Conservation (phyloP, 1,140 invertebrate species). For the Ips nitidus region DNA sequence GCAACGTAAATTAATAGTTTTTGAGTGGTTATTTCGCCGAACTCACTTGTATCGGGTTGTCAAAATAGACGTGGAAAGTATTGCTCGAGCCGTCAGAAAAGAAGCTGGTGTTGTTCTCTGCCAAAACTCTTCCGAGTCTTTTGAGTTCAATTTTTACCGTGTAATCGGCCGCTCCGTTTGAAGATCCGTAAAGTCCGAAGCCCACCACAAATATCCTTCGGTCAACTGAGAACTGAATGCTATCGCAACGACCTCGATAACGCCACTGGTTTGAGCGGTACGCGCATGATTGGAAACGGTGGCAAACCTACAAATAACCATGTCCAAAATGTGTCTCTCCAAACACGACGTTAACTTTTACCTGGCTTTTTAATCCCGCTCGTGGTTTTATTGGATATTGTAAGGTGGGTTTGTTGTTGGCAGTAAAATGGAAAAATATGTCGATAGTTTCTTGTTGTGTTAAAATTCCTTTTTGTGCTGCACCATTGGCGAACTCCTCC, state of each 20-base stretch:
- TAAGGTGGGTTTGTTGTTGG: slow-evolving; percentile 77
- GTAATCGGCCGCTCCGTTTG: slow-evolving; percentile 88
- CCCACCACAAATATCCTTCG: slow-evolving; percentile 90
- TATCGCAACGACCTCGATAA: slow-evolving; percentile 87
- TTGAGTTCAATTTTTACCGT: slow-evolving; percentile 89
- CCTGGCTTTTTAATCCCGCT: slow-evolving; percentile 85
- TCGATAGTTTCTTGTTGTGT: slow-evolving; percentile 89
- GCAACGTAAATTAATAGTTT: not conserved
- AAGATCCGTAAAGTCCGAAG: slow-evolving; percentile 89
- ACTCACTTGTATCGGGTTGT: slow-evolving; percentile 80
- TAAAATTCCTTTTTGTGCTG: slow-evolving; percentile 84
- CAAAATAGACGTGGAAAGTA: slow-evolving; percentile 91
- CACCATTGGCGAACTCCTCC: slow-evolving; percentile 89
- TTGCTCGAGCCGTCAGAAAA: slow-evolving; percentile 92
- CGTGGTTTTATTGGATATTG: slow-evolving; percentile 79
- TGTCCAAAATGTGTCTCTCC: not conserved
- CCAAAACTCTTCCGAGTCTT: slow-evolving; percentile 77
- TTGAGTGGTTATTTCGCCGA: not conserved
- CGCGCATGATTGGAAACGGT: slow-evolving; percentile 93
- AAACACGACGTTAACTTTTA: slow-evolving; percentile 48
- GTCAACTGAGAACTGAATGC: slow-evolving; percentile 91
- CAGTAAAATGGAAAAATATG: slow-evolving; percentile 88
- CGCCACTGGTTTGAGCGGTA: slow-evolving; percentile 96
- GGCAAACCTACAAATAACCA: slow-evolving; percentile 70
- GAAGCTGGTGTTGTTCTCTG: slow-evolving; percentile 88